phyloP scores from a whole-genome alignment of 2,797 vertebrate species.

The Pteropus rufus region DNA sequence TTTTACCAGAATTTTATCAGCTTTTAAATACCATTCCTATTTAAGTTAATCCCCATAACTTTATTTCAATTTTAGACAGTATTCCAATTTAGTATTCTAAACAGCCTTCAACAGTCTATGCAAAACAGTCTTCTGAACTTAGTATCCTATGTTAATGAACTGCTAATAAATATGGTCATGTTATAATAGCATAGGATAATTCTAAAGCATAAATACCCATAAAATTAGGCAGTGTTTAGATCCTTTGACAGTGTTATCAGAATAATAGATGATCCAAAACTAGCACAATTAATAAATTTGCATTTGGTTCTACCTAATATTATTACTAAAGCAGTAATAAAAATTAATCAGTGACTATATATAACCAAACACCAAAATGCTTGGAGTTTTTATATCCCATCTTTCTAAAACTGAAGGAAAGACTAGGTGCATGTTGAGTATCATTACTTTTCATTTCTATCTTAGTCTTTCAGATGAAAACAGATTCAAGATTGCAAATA shows the following conservation, averaged over 20 bases:
- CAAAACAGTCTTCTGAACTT: not conserved
- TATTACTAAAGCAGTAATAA: not conserved
- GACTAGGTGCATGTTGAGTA: not conserved
- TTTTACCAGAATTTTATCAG: too few relatives aligned
- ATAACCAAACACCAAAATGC: not conserved
- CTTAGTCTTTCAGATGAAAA: not conserved
- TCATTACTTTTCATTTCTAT: not conserved
- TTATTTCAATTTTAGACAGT: not conserved
- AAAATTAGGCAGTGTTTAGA: not conserved
- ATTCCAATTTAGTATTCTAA: not conserved
- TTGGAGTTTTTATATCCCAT: not conserved
- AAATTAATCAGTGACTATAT: not conserved
- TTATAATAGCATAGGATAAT: not conserved
- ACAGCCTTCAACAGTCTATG: not conserved
- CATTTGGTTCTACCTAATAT: not conserved
- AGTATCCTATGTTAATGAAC: not conserved
- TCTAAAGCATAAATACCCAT: constrained; percentile 13
- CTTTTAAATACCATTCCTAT: constrained; percentile 21
- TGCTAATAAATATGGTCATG: not conserved
- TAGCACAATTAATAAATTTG: not conserved
- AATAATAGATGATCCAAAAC: not conserved
- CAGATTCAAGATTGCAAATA: not conserved
- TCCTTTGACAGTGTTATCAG: not conserved
- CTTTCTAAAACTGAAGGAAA: not conserved
- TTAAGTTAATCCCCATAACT: not conserved